phyloP scores from a whole-genome alignment of 1,140 invertebrate genomes.

The Neomicropteryx cornuta region DNA sequence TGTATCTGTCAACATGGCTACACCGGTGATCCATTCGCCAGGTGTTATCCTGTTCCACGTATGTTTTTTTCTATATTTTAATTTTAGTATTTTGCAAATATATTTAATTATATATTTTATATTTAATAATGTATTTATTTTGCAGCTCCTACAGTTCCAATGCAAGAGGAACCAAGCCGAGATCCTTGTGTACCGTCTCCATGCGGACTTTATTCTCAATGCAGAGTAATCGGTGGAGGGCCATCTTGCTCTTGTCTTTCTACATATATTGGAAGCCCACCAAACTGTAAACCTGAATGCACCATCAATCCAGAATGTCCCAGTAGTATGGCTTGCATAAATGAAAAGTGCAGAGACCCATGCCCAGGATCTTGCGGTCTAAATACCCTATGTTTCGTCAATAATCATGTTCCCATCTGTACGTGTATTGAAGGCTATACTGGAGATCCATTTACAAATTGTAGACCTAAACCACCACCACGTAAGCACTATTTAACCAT shows the following conservation, averaged over 20 bases:
- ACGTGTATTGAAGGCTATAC: constrained; percentile 54
- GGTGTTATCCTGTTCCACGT: constrained; percentile 33
- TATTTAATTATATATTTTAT: constrained; percentile 22
- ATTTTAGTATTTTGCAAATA: constrained; percentile 12
- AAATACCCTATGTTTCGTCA: constrained; percentile 63
- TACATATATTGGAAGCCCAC: constrained; percentile 58
- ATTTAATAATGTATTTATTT: constrained; percentile 16
- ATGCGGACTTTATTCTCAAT: constrained; percentile 63
- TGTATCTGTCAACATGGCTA: constrained; percentile 39
- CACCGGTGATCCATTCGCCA: constrained; percentile 47
- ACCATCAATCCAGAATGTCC: constrained; percentile 60
- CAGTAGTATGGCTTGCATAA: constrained; percentile 58
- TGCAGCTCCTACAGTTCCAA: constrained; percentile 23
- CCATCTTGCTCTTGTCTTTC: constrained; percentile 57
- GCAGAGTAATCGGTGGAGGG: constrained; percentile 48
- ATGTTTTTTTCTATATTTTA: constrained; percentile 11
- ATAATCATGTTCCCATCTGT: constrained; percentile 62
- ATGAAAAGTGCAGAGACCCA: constrained; percentile 62
- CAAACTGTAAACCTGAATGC: constrained; percentile 64
- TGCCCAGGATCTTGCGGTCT: constrained; percentile 66
- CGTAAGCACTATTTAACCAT: constrained; percentile 23
- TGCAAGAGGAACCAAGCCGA: constrained; percentile 19
- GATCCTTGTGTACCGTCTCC: constrained; percentile 57
- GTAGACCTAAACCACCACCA: constrained; percentile 38
- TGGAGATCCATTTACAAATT: constrained; percentile 58